Evolutionary conservation across 2,888 invertebrate species (phyloP).

Genomic region (Chymomyza amoena): DNA sequence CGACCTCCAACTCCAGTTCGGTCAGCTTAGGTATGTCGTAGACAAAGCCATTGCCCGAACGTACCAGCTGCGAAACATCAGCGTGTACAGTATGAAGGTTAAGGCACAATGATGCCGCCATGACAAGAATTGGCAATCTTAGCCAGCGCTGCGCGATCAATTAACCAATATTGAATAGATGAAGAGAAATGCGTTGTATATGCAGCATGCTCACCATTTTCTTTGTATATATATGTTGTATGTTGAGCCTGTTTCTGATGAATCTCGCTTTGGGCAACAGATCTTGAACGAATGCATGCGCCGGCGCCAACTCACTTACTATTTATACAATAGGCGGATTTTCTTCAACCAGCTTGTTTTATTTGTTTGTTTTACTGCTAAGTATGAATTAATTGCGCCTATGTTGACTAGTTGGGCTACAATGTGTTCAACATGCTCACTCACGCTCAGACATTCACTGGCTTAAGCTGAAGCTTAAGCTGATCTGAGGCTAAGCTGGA

Average conservation of each 20-base stretch:
- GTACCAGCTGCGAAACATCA: conserved; percentile 61
- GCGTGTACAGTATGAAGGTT: conserved; percentile 33
- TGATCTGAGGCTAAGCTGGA: background rate
- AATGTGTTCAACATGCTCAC: background rate
- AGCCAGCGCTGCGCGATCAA: background rate
- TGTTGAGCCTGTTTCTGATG: background rate
- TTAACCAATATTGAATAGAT: background rate
- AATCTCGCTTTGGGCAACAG: conserved; percentile 50
- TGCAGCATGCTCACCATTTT: conserved; percentile 50
- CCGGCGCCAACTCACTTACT: conserved; percentile 46
- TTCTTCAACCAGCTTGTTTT: conserved; percentile 18
- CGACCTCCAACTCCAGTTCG: conserved; percentile 58
- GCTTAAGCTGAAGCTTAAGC: background rate
- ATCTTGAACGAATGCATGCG: conserved; percentile 62
- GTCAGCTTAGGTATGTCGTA: conserved; percentile 64
- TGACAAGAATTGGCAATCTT: conserved; percentile 22
- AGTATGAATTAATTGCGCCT: conserved; percentile 53
- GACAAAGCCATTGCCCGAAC: conserved; percentile 70
- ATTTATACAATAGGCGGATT: conserved; percentile 59
- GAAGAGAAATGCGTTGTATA: background rate
- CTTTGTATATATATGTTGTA: background rate
- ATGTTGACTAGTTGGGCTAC: conserved; percentile 19
- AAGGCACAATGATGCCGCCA: conserved; percentile 34
- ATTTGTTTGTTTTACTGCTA: conserved; percentile 45
- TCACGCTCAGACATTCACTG: background rate